These are phyloP conservation scores for Seladonia tumulorum DNA, from an alignment of 2,888 invertebrate species.

Conservation along the genomic window DNA sequence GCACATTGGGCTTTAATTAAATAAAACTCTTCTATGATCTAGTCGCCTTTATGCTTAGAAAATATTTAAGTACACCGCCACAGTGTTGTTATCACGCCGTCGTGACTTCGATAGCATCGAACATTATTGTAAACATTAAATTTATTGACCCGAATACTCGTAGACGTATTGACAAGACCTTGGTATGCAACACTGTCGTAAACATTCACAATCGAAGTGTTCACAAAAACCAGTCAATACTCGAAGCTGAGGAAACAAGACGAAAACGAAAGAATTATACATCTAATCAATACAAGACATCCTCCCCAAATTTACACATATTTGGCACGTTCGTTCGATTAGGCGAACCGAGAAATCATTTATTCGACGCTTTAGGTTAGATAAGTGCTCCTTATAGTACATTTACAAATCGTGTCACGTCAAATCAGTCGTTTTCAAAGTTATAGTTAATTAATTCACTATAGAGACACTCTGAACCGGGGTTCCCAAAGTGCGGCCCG, in stretches of 20 bases:
- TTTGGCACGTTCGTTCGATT: slow-evolving; percentile 65
- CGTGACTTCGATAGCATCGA: slow-evolving; percentile 16
- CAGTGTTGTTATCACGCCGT: slow-evolving; percentile 27
- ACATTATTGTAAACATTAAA: slow-evolving; percentile 13
- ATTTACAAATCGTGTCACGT: neutral
- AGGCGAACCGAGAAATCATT: slow-evolving; percentile 31
- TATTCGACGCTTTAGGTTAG: neutral
- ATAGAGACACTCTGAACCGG: no score
- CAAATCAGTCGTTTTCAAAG: neutral
- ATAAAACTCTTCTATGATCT: slow-evolving; percentile 16
- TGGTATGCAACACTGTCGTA: neutral
- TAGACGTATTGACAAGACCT: slow-evolving; percentile 26
- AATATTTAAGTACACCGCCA: slow-evolving; percentile 29
- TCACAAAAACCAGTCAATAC: neutral
- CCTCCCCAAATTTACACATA: slow-evolving; percentile 26
- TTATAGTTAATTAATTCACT: neutral
- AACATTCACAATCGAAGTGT: neutral
- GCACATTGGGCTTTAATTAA: slow-evolving; percentile 16
- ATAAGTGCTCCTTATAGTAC: slow-evolving; percentile 17
- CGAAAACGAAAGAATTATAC: neutral
- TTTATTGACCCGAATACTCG: slow-evolving; percentile 26
- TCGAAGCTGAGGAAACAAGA: neutral
- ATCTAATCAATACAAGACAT: neutral
- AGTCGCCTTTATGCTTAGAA: slow-evolving; percentile 19
- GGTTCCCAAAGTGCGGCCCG: no score